Conservation (phyloP, 2,888 invertebrate genomes). For the Taphrorychus bicolor region DNA sequence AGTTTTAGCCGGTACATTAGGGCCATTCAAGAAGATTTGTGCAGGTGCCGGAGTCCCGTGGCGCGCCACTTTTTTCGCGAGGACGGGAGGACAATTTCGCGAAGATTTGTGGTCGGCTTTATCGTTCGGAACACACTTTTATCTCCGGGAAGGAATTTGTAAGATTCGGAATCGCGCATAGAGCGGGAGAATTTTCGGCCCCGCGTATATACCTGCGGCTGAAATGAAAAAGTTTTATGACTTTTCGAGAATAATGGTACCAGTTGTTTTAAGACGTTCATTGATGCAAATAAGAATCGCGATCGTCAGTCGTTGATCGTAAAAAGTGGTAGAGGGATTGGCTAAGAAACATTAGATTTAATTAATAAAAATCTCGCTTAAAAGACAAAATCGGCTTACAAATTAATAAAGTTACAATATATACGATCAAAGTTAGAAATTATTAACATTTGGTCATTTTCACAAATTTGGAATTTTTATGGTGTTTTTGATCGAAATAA, state of each 20-base stretch:
- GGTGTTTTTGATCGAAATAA: too few relatives aligned
- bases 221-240: slow-evolving; percentile 1
- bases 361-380: too few relatives aligned
- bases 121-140: slow-evolving; percentile 57
- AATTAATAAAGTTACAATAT: too few relatives aligned
- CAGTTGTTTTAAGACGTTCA: background rate
- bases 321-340: too few relatives aligned
- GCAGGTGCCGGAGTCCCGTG: slow-evolving; percentile 44
- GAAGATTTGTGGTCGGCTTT: slow-evolving; percentile 55
- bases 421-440: too few relatives aligned
- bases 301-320: too few relatives aligned
- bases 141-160: slow-evolving; percentile 46
- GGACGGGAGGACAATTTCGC: slow-evolving; percentile 50
- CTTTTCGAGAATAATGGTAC: background rate
- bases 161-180: slow-evolving; percentile 8
- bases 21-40: slow-evolving; percentile 48
- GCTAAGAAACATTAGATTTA: too few relatives aligned
- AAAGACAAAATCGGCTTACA: too few relatives aligned
- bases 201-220: slow-evolving; percentile 9
- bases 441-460: too few relatives aligned
- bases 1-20: slow-evolving; percentile 47
- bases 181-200: background rate
- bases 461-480: too few relatives aligned
- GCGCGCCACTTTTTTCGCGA: slow-evolving; percentile 42
- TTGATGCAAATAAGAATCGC: background rate